phyloP scores from a whole-genome alignment of 1,140 invertebrate genomes.

The Cotesia glomerata region DNA sequence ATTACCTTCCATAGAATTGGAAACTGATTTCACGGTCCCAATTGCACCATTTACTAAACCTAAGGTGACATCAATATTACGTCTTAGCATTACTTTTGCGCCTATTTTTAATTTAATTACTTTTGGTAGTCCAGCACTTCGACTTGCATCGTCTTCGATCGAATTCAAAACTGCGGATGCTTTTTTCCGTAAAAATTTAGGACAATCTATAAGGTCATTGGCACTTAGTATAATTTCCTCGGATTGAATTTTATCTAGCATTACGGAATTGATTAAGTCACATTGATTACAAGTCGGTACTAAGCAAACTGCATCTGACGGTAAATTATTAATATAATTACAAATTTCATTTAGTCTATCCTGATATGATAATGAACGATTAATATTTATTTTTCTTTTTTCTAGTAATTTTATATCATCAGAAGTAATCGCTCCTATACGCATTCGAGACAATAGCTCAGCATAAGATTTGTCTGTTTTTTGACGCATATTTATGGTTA shows the following conservation, averaged over 20 bases:
- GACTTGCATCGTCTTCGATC: not conserved
- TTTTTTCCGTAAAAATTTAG: not conserved
- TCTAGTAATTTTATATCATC: conserved; percentile 27
- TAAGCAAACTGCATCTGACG: not conserved
- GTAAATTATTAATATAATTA: conserved; percentile 23
- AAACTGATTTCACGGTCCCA: too few relatives aligned
- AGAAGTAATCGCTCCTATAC: conserved; percentile 25
- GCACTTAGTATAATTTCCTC: not conserved
- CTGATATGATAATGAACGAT: not conserved
- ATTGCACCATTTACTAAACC: too few relatives aligned
- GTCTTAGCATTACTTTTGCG: too few relatives aligned
- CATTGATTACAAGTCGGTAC: conserved; percentile 3
- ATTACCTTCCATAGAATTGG: too few relatives aligned
- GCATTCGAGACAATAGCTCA: conserved; percentile 26
- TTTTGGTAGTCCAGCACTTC: not conserved
- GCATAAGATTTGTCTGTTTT: conserved; percentile 28
- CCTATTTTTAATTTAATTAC: too few relatives aligned
- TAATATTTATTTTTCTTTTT: conserved; percentile 31
- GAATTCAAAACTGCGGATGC: not conserved
- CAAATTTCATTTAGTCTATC: conserved; percentile 32
- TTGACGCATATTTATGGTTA: conserved; percentile 39
- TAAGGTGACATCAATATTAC: conserved; percentile 44
- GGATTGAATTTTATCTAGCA: conserved; percentile 13
- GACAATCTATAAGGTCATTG: not conserved
- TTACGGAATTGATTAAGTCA: conserved; percentile 16